Percentiles rank a stretch among this genome's conserved stretches.
Conservation (phyloP, 2,113 vertebrate genomes). For the Hypomesus transpacificus region DNA sequence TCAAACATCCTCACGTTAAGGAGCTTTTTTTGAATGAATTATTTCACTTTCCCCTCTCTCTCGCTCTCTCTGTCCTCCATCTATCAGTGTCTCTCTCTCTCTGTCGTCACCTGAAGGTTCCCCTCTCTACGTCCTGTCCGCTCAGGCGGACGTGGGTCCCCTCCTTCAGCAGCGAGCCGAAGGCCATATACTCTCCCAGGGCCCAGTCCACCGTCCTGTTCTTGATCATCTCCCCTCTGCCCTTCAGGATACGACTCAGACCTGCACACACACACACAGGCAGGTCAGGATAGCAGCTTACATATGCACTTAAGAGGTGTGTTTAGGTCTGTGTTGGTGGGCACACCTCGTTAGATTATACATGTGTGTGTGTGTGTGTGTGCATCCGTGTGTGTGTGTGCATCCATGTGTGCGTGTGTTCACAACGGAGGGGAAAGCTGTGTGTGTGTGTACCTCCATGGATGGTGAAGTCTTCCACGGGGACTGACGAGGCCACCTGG, state of each 20-base stretch:
- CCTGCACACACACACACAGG: slow-evolving; percentile 65
- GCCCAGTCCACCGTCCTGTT: slow-evolving; percentile 94
- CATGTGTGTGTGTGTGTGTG: too few relatives aligned
- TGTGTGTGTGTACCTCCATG: slow-evolving; percentile 80
- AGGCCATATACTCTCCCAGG: slow-evolving; percentile 95
- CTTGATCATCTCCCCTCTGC: slow-evolving; percentile 84
- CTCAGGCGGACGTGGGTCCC: slow-evolving; percentile 92
- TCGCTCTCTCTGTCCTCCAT: not conserved
- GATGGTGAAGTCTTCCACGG: slow-evolving; percentile 95
- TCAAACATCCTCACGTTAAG: not conserved
- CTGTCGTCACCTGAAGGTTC: slow-evolving; percentile 88
- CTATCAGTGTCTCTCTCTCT: too few relatives aligned
- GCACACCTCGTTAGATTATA: too few relatives aligned
- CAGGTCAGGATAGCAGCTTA: not conserved
- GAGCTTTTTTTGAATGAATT: not conserved
- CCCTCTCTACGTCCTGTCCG: slow-evolving; percentile 94
- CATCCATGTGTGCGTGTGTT: not conserved
- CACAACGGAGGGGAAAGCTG: too few relatives aligned
- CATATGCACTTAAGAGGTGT: not conserved
- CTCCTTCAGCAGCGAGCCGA: slow-evolving; percentile 92
- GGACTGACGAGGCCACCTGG: slow-evolving; percentile 88
- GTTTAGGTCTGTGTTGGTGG: not conserved
- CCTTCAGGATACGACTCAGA: slow-evolving; percentile 89
- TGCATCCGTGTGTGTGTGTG: not conserved
- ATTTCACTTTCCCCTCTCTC: not conserved